Evolutionary conservation across 2,797 vertebrate species (phyloP), one percentile per base, ranked within the genome.

Genomic region (Xenops minutus): DNA sequence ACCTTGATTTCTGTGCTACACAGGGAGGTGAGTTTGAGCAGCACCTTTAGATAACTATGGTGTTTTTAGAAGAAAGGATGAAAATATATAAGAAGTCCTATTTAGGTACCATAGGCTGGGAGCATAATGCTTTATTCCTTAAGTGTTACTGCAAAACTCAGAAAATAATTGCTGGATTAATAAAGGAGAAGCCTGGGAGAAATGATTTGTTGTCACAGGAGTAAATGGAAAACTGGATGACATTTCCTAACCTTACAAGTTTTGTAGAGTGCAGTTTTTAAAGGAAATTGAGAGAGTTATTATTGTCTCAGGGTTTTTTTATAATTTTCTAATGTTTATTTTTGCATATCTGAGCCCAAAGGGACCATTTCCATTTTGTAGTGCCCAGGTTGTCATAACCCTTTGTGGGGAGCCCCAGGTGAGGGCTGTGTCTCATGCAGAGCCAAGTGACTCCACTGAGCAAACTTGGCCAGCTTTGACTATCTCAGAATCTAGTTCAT

Each of bases 21-120:
- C 2, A 41, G 37, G 14, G 51, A 96, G 94, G 96, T 97, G 94
- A 97, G 94, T 91, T 71, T 75, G 46, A 94, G 91, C 91, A 41
- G 67, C 51, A 56, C 49, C 14, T 95, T 96, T 77, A 71, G 89
- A 83, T 87, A 83, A 27, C 55, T 77, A 36, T 48, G 59, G 51
- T 90, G 46, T 85, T 97, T 94, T 82, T 34, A 66, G 46, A 63
- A 54, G 51, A 46, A 56, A 59, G 22, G 29, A 29, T 21, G 46
- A 72, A 62, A 67, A 43, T 67, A 23, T 10, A n/a, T 29, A 59
- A 56, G 10, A 72, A 67, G 12, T 41, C 12, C 26, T 80, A 30
- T 32, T 87, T 54, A 77, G 19, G 34, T 69, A 37, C 32, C 41
- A 22, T 6, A 46, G 79, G 74, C 58, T 80, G 83, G 62, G 21